phyloP scores from a whole-genome alignment of 2,113 vertebrate genomes.

The Crotalus helleri region DNA sequence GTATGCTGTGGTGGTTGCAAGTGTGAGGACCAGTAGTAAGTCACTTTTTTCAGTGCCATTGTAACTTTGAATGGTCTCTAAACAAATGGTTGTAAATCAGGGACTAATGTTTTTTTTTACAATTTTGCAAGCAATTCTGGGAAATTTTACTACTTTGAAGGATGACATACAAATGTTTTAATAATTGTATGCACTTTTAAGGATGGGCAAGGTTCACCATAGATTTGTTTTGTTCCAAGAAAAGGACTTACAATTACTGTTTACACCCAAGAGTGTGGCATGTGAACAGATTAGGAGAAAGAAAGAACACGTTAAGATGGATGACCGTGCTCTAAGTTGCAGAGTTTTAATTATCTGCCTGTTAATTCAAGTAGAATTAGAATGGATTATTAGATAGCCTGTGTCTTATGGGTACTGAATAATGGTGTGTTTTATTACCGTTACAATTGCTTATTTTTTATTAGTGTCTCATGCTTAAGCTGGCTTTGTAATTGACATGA shows the following conservation, averaged over 20 bases:
- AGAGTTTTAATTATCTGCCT: not conserved
- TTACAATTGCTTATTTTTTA: not conserved
- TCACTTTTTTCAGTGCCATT: no score
- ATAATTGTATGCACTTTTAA: not conserved
- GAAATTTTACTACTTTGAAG: not conserved
- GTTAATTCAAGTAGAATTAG: slow-evolving; percentile 1
- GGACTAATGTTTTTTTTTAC: not conserved
- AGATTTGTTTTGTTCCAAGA: not conserved
- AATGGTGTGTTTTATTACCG: not conserved
- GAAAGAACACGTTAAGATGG: not conserved
- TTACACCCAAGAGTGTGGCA: not conserved
- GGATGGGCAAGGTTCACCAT: not conserved
- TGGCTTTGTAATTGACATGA: not conserved
- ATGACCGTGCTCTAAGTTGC: not conserved
- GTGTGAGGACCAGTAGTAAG: not conserved
- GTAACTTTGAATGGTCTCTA: no score
- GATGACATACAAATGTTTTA: not conserved
- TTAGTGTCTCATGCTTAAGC: not conserved
- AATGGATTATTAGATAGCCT: not conserved
- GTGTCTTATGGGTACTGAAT: not conserved
- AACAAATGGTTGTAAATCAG: no score
- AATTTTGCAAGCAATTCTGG: not conserved
- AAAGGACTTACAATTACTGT: not conserved
- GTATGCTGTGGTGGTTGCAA: not conserved
- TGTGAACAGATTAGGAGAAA: not conserved